These are phyloP conservation scores for Andrena marginata DNA, from an alignment of 2,888 invertebrate species.

Conservation along the genomic window DNA sequence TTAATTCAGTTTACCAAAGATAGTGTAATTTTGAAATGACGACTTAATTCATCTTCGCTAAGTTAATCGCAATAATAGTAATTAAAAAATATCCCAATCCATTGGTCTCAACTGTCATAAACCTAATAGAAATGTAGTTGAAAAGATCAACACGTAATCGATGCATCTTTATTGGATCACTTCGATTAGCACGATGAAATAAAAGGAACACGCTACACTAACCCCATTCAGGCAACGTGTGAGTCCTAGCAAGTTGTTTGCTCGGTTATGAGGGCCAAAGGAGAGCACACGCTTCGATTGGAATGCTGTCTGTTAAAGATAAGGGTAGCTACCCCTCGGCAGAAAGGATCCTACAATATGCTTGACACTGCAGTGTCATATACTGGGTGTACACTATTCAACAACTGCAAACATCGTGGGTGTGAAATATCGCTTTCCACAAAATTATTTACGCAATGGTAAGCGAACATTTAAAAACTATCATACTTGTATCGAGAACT, in stretches of 20 bases:
- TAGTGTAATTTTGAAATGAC: too few species aligned
- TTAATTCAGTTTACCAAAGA: background rate
- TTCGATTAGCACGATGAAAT: conserved; percentile 52
- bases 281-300: conserved; percentile 73
- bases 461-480: background rate
- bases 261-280: conserved; percentile 57
- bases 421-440: background rate
- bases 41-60: too few species aligned
- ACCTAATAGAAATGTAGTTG: background rate
- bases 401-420: background rate
- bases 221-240: conserved; percentile 74
- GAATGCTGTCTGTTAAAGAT: conserved; percentile 81
- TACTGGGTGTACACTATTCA: conserved; percentile 57
- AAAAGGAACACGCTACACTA: conserved; percentile 73
- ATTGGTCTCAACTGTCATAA: background rate
- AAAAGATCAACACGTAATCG: conserved; percentile 13
- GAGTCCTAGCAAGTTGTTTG: conserved; percentile 60
- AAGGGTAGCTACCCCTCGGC: conserved; percentile 76
- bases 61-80: background rate
- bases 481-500: too few species aligned
- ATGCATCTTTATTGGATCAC: conserved; percentile 37
- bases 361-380: conserved; percentile 62
- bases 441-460: background rate
- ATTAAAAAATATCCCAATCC: background rate
- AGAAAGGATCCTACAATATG: conserved; percentile 76